Evolutionary conservation across 2,797 vertebrate species (phyloP), one percentile per base, ranked within the genome.

Genomic region (Enteromius fasciolatus): DNA sequence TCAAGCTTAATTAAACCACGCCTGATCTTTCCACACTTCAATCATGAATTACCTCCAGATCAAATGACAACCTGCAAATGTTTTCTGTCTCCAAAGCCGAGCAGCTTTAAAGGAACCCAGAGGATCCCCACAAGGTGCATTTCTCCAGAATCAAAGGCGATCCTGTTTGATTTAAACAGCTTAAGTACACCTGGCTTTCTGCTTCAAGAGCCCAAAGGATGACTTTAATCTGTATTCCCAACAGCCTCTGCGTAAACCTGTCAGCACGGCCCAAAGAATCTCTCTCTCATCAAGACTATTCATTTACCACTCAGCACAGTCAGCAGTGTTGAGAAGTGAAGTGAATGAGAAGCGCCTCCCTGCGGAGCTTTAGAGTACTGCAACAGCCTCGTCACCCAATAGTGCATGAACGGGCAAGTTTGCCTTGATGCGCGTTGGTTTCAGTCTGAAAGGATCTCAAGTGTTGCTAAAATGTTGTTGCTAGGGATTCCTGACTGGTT

Each of bases 151-250:
- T 85, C 52, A 70, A 73, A 52, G 66, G 73, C 70, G 59, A 84
- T 82, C 59, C 67, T 68, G 72, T 82, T 82, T 84, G 72, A 84
- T 85, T 84, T 76, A 80, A 87, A 82, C 63, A 73, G 81, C 78
- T 80, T 81, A 76, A 73, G 79, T 76, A 76, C 78, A 86, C 82
- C 85, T 88, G 84, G 41, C 59, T 85, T 80, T 84, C 69, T 77
- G 59, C 67, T 70, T 83, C 59, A 86, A 85, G 68, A 85, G 39
- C 46, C 59, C 50, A 69, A 82, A 66, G 75, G 74, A 86, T 81
- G 76, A 52, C 72, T 84, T 85, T 83, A 77, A 86, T 85, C 78
- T 84, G 59, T 74, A 54, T 57, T 77, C 64, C 67, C 33, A 54
- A 57, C 17, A 67, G 50, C 44, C 18, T 23, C 52, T 59, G 33